Conservation (phyloP, 2,113 vertebrate genomes). For the Columbina picui region DNA sequence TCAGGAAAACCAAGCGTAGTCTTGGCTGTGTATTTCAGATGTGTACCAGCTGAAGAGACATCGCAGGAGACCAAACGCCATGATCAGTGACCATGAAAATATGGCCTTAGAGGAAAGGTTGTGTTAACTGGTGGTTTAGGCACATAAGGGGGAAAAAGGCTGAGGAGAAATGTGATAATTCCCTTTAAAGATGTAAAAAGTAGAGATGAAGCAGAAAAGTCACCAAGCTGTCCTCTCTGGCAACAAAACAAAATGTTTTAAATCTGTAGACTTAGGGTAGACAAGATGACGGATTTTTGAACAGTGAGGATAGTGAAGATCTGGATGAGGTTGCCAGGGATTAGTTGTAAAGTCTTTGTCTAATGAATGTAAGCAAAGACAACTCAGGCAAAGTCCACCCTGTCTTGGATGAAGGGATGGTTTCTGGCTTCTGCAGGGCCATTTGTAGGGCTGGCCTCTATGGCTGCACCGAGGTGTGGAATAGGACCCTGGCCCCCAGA, state of each 20-base stretch:
- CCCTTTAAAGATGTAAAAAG: background rate
- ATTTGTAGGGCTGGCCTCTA: background rate
- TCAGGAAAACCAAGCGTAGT: background rate
- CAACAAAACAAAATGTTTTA: background rate
- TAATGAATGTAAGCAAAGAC: background rate
- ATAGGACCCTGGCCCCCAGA: too few relatives aligned
- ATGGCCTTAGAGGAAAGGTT: background rate
- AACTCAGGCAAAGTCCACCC: background rate
- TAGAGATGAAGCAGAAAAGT: background rate
- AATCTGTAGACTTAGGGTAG: background rate
- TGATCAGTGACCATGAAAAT: background rate
- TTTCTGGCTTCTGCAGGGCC: background rate
- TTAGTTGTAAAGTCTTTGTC: background rate
- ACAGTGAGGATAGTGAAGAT: background rate
- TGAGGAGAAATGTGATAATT: background rate
- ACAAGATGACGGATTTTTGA: background rate
- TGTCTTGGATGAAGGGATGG: background rate
- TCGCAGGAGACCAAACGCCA: background rate
- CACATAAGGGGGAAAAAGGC: background rate
- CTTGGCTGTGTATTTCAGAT: background rate
- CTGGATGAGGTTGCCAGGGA: background rate
- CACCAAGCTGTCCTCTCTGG: background rate
- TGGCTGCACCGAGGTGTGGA: background rate
- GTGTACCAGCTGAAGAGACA: background rate
- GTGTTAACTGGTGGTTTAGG: background rate